Percentiles rank a stretch among this genome's conserved stretches.
These are phyloP conservation scores for Neodiprion pinetum DNA, from an alignment of 1,140 invertebrate species.

Conservation along the genomic window DNA sequence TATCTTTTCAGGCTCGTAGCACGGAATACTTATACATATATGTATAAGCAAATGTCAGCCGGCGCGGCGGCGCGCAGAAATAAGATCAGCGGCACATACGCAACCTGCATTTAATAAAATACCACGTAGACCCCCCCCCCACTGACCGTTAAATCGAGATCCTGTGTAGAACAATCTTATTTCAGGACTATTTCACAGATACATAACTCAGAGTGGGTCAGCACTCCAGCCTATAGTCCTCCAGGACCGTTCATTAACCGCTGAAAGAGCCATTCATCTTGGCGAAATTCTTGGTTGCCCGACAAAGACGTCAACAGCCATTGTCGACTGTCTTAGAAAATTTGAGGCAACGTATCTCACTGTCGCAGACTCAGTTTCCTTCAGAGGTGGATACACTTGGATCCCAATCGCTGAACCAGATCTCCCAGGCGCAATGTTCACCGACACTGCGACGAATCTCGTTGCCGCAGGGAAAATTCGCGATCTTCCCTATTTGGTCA, in stretches of 20 bases:
- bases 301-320: neutral
- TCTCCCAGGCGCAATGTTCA: neutral
- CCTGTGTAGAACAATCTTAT: no score
- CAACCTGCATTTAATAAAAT: no score
- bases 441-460: neutral
- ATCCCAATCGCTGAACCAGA: neutral
- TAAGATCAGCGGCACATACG: no score
- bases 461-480: neutral
- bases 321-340: neutral
- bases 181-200: neutral
- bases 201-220: neutral
- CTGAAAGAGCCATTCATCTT: neutral
- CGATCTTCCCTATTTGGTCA: neutral
- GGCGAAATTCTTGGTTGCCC: neutral
- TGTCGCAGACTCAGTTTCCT: neutral
- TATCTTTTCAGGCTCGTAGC: no score
- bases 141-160: no score
- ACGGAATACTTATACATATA: no score
- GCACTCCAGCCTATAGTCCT: neutral
- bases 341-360: neutral
- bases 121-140: no score
- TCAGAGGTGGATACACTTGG: neutral
- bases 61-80: no score
- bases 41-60: no score
- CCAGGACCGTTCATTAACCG: neutral